Evolutionary conservation across 2,888 invertebrate species (phyloP).

Genomic region (Nomada lathburiana): DNA sequence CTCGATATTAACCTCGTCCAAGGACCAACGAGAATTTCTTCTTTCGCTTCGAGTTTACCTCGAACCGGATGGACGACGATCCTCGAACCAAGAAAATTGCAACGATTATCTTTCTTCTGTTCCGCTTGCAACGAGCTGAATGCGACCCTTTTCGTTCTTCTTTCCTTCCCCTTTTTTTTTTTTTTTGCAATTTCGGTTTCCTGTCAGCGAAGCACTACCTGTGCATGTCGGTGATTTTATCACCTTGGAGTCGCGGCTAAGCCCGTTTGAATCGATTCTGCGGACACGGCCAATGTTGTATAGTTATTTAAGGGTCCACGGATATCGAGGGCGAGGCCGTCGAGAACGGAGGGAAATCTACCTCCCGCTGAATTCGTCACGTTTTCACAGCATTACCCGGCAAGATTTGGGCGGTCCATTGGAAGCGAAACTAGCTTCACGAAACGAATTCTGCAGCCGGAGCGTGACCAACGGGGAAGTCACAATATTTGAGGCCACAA

Average conservation of each 20-base stretch:
- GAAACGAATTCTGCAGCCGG: not conserved
- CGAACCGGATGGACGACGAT: conserved; percentile 28
- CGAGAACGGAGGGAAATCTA: not conserved
- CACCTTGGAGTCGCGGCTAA: too few relatives aligned
- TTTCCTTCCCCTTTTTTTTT: not conserved
- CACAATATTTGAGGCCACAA: conserved; percentile 48
- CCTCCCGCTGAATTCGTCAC: not conserved
- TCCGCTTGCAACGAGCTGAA: not conserved
- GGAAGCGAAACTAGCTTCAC: conserved; percentile 1
- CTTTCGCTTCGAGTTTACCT: not conserved
- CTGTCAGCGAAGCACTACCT: too few relatives aligned
- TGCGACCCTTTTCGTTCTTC: not conserved
- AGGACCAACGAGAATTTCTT: conserved; percentile 5
- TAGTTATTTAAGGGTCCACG: not conserved
- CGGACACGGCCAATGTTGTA: not conserved
- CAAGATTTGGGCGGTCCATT: not conserved
- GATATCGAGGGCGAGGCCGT: not conserved
- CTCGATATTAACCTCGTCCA: not conserved
- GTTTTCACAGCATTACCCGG: not conserved
- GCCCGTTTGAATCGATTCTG: too few relatives aligned
- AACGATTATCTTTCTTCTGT: conserved; percentile 3
- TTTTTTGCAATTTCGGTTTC: too few relatives aligned
- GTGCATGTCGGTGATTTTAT: too few relatives aligned
- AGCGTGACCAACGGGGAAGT: conserved; percentile 42
- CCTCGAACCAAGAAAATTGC: conserved; percentile 21